Base-by-base conservation (phyloP, 2,888 invertebrate genomes). In the Drosophila mayaguana region DNA sequence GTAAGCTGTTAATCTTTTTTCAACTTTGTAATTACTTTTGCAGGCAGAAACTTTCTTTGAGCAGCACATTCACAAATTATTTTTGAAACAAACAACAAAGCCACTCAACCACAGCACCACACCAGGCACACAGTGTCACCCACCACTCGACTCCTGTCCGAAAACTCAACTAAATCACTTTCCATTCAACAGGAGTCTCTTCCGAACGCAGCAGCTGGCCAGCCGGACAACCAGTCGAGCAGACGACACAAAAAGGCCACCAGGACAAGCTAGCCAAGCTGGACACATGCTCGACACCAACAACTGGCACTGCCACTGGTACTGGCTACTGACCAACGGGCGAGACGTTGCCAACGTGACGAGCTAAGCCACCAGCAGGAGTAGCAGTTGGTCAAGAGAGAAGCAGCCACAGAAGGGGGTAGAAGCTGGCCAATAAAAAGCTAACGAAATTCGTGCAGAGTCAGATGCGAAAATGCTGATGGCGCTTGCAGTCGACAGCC, bases 21-120 rank as follows among this genome's bases (percentile, higher is more conserved):
- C 75, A 86, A 91, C 88, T 91, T 91, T 91, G 88, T 91, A 91
- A 91, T 91, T 91, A 91, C 91, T 91, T 91, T 90, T 85, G 80
- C 82, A 85, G 67, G 48, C 55, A 80, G 50, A 66, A 89, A 90
- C 76, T 90, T 89, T 82, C 46, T 48, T 66, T 38, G 54, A 65
- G 59, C 40, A 45, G 38, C 74, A 71, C 63, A 79, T 82, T 72
- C 73, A 54, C 78, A 84, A 81, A 83, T 84, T 82, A 72, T 81
- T 71, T 80, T 67, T 36, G 67, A 72, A 67, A 70, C 63, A 72
- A 76, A 45, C 66, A 66, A 63, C 63, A 70, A 59, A 75, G 60
- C 69, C 71, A 77, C 59, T 60, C 62, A 75, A 54, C 65, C 74
- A 68, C 72, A 68, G 46, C 42, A 60, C 63, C 56, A 62, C 45